These are phyloP conservation scores for Neomicropteryx cornuta DNA, from an alignment of 1,140 invertebrate genomes.

Conservation along the genomic window DNA sequence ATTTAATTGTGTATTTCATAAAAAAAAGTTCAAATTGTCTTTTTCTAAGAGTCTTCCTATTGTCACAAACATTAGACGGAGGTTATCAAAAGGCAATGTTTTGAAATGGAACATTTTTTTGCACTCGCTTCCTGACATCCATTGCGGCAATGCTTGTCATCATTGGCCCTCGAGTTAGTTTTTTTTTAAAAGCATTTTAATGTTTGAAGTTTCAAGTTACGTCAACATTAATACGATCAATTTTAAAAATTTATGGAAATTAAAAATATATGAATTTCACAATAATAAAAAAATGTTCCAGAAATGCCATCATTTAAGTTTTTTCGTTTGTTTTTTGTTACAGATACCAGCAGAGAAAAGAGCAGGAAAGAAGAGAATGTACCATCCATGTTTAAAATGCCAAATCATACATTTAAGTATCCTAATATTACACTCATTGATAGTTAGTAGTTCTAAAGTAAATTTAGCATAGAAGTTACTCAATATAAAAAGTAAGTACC, in stretches of 20 bases:
- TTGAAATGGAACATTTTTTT: too few species aligned
- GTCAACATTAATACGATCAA: not conserved
- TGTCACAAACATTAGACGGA: too few species aligned
- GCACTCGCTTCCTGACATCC: too few species aligned
- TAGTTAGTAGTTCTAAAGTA: too few species aligned
- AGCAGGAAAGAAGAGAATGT: conserved; percentile 38
- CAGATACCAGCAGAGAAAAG: conserved; percentile 39
- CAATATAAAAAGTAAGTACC: conserved; percentile 13
- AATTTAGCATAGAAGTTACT: too few species aligned
- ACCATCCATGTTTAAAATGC: conserved; percentile 39
- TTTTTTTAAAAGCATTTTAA: conserved; percentile 28
- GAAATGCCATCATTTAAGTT: not conserved
- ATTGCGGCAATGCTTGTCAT: too few species aligned
- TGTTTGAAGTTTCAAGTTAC: conserved; percentile 4
- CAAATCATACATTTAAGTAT: too few species aligned
- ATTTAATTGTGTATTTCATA: too few species aligned
- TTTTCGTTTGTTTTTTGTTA: conserved; percentile 10
- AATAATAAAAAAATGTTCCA: not conserved
- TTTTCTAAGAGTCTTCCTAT: too few species aligned
- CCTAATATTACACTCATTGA: too few species aligned
- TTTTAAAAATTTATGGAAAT: not conserved
- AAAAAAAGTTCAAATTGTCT: too few species aligned
- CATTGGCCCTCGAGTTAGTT: not conserved
- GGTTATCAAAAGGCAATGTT: too few species aligned
- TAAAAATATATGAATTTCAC: not conserved